Conservation (phyloP, 2,113 vertebrate genomes). For the Bos taurus region DNA sequence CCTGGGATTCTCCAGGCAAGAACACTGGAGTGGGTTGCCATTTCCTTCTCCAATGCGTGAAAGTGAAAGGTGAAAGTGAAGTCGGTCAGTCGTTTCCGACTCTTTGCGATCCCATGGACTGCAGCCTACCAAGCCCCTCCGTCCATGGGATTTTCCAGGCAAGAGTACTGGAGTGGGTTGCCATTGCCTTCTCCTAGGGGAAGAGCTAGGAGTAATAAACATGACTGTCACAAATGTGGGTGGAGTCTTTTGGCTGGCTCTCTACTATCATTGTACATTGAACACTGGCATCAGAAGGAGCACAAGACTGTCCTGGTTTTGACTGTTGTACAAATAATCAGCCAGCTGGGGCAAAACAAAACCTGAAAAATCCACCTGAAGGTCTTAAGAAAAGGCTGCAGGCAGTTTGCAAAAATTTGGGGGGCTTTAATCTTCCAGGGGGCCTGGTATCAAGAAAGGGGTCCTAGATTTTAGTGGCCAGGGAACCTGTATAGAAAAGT, state of each 20-base stretch:
- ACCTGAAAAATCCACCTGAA: background rate
- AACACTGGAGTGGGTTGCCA: no score
- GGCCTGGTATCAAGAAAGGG: background rate
- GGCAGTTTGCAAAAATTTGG: background rate
- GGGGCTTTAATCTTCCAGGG: background rate
- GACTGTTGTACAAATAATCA: background rate
- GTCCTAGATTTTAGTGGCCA: background rate
- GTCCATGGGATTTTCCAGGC: no score
- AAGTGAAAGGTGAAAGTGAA: no score
- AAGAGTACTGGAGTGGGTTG: no score
- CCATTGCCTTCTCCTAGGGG: background rate
- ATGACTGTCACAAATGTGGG: background rate
- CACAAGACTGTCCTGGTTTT: background rate
- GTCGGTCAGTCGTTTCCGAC: rapidly evolving
- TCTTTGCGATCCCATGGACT: rapidly evolving
- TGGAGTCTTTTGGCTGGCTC: background rate
- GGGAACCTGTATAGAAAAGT: background rate
- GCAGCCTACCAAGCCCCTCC: no score
- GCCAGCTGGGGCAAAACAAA: background rate
- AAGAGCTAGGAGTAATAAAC: background rate
- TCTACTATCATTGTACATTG: background rate
- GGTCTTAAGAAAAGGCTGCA: background rate
- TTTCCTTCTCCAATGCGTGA: no score
- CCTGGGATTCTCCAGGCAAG: no score
- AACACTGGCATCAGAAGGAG: background rate